A percentile compares a stretch with the other conserved stretches of the same genome.
Conservation (phyloP, 1,140 invertebrate genomes). For the Pteromalus puparum region DNA sequence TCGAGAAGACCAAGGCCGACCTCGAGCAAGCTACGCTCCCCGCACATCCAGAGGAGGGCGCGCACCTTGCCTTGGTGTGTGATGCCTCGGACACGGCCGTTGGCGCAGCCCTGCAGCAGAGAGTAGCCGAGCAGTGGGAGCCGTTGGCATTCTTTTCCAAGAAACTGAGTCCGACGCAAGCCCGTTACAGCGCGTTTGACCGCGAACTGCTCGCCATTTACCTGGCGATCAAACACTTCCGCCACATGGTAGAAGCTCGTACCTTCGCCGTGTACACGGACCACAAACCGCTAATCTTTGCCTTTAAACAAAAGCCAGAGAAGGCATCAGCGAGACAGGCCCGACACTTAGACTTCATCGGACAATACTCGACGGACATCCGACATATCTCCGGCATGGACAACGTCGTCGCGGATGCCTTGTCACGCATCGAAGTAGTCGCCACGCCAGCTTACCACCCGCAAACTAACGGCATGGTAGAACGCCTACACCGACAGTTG, state of each 20-base stretch:
- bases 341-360: constrained; percentile 66
- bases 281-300: background rate
- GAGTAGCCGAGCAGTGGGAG: background rate
- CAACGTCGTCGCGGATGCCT: constrained; percentile 63
- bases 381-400: constrained; percentile 62
- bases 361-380: constrained; percentile 52
- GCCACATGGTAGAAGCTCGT: background rate
- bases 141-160: background rate
- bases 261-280: background rate
- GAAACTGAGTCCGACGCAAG: background rate
- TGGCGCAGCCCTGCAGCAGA: background rate
- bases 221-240: background rate
- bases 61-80: background rate
- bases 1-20: background rate
- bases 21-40: background rate
- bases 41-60: background rate
- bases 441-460: constrained; percentile 62
- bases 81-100: background rate
- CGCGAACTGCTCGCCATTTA: background rate
- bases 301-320: constrained; percentile 16
- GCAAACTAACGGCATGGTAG: constrained; percentile 64
- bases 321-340: constrained; percentile 53
- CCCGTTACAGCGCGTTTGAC: background rate
- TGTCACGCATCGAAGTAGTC: constrained; percentile 57
- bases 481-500: constrained; percentile 66